Evolutionary conservation across 2,888 invertebrate species (phyloP).

Genomic region (Cataglyphis livida): DNA sequence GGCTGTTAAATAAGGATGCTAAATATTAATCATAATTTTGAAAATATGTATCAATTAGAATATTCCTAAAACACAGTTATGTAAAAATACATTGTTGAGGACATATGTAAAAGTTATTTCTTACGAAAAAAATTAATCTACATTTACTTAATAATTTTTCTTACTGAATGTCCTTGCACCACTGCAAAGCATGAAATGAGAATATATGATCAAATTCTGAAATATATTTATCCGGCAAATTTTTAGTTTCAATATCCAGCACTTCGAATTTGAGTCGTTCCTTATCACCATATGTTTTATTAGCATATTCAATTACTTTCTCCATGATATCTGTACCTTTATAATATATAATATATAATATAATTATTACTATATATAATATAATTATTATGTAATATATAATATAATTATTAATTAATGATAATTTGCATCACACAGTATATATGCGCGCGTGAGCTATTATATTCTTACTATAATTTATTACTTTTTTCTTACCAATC

Average conservation of each 20-base stretch:
- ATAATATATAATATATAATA: not conserved
- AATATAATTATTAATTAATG: not conserved
- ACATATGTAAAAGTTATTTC: not conserved
- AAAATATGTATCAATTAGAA: no score
- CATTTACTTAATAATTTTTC: not conserved
- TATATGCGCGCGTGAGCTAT: not conserved
- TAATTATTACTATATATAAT: no score
- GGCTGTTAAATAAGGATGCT: no score
- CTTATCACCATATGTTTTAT: not conserved
- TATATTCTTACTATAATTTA: not conserved
- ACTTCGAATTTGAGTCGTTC: not conserved
- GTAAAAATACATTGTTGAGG: no score
- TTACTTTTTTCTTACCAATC: conserved; percentile 74
- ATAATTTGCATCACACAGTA: not conserved
- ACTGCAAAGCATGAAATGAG: not conserved
- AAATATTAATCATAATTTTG: no score
- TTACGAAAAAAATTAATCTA: not conserved
- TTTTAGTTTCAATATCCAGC: not conserved
- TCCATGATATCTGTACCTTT: not conserved
- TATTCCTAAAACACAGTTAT: no score
- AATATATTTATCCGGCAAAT: not conserved
- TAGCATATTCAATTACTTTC: not conserved
- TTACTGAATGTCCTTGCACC: not conserved
- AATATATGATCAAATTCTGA: not conserved
- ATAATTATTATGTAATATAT: not conserved